These are phyloP conservation scores for Dryadula phaetusa DNA, from an alignment of 2,888 invertebrate genomes.

Conservation along the genomic window DNA sequence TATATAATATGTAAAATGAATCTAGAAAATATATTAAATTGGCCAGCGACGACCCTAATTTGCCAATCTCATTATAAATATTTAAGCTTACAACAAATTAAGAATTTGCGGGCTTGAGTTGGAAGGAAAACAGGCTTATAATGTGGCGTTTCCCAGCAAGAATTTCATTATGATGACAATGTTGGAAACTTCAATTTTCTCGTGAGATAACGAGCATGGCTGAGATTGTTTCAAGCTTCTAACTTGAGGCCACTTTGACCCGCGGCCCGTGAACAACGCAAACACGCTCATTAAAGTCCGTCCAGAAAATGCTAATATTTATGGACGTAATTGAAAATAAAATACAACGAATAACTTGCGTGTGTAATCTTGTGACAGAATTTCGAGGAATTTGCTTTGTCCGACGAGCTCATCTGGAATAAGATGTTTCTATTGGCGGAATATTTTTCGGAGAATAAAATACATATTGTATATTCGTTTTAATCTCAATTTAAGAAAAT, in stretches of 20 bases:
- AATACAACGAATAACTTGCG: conserved; percentile 27
- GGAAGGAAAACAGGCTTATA: conserved; percentile 41
- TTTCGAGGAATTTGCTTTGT: conserved; percentile 16
- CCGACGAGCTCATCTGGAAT: conserved; percentile 3
- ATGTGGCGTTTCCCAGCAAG: conserved; percentile 58
- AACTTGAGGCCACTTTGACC: conserved; percentile 76
- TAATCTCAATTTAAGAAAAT: too few species aligned
- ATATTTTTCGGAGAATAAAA: too few species aligned
- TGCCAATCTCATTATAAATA: conserved; percentile 41
- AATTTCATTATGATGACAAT: conserved; percentile 81
- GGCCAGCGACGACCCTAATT: conserved; percentile 34
- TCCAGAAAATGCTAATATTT: conserved; percentile 66
- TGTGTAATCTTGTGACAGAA: conserved; percentile 25
- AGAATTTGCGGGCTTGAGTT: conserved; percentile 38
- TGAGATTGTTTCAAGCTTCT: conserved; percentile 72
- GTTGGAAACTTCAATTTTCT: conserved; percentile 75
- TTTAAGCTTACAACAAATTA: conserved; percentile 44
- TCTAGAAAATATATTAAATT: conserved; percentile 22
- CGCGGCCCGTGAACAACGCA: conserved; percentile 72
- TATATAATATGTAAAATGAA: background rate
- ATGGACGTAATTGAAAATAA: conserved; percentile 53
- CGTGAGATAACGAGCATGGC: conserved; percentile 71
- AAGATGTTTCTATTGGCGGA: background rate
- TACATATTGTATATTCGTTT: too few species aligned
- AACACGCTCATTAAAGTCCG: conserved; percentile 72